Percentiles rank a stretch among this genome's conserved stretches.
Conservation (phyloP, 2,113 vertebrate species). For the Pituophis catenifer region DNA sequence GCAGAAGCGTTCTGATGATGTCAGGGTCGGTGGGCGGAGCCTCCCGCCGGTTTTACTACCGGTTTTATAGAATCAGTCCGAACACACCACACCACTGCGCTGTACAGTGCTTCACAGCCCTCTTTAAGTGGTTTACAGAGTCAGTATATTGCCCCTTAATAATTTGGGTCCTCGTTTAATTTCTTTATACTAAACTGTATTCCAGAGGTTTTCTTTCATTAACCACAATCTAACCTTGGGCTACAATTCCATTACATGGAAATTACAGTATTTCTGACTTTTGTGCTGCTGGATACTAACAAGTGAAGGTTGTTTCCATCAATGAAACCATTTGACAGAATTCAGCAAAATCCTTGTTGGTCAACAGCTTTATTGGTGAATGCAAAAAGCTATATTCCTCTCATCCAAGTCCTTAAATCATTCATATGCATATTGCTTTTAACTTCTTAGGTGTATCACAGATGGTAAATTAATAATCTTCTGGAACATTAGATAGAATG, state of each 20-base stretch:
- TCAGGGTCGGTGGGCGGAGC: no score
- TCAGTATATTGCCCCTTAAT: no score
- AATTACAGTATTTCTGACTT: neutral
- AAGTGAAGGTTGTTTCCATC: neutral
- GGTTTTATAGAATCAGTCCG: no score
- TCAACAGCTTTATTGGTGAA: neutral
- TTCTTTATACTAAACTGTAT: neutral
- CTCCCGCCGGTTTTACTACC: no score
- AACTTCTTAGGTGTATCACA: constrained; percentile 27
- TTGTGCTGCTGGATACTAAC: neutral
- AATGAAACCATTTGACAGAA: neutral
- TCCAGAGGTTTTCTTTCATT: neutral
- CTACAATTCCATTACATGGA: neutral
- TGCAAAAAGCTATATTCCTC: neutral
- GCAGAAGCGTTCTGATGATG: no score
- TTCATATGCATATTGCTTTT: constrained; percentile 13
- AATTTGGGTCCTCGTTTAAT: neutral
- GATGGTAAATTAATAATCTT: constrained; percentile 28
- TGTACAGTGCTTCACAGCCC: no score
- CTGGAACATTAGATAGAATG: neutral
- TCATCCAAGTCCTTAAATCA: neutral
- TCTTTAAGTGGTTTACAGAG: no score
- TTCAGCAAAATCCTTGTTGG: neutral
- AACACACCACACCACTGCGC: no score
- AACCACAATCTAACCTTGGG: neutral